Evolutionary conservation across 2,113 vertebrate genomes (phyloP).

Genomic region (Lamprotornis superbus): DNA sequence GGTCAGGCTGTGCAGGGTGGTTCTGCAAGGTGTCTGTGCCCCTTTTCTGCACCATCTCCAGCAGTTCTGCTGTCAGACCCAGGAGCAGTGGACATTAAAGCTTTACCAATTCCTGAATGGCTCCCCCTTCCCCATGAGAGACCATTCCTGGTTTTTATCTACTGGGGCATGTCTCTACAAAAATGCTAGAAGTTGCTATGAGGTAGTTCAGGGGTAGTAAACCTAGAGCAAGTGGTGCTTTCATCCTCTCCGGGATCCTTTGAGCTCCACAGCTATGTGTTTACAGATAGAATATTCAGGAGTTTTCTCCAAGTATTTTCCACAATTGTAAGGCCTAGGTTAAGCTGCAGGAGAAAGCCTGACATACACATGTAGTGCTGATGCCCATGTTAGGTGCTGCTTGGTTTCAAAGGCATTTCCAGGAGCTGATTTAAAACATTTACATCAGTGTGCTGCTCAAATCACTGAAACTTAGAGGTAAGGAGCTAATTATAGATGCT

Average conservation of each 20-base stretch:
- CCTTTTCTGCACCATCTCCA: neutral
- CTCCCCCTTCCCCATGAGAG: neutral
- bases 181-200: neutral
- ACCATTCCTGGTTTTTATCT: neutral
- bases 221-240: neutral
- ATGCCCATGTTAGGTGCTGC: neutral
- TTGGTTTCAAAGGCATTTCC: neutral
- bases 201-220: neutral
- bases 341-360: neutral
- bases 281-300: neutral
- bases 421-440: slow-evolving; percentile 29
- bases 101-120: neutral
- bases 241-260: neutral
- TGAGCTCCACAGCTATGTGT: neutral
- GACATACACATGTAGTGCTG: neutral
- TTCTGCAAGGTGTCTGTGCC: neutral
- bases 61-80: neutral
- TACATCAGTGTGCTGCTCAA: neutral
- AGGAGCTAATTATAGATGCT: slow-evolving; percentile 45
- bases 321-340: neutral
- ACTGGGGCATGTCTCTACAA: neutral
- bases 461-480: slow-evolving; percentile 34
- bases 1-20: neutral
- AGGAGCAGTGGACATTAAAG: neutral
- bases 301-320: neutral